Conservation (phyloP, 1,140 invertebrate species). For the Caerostris darwini region DNA sequence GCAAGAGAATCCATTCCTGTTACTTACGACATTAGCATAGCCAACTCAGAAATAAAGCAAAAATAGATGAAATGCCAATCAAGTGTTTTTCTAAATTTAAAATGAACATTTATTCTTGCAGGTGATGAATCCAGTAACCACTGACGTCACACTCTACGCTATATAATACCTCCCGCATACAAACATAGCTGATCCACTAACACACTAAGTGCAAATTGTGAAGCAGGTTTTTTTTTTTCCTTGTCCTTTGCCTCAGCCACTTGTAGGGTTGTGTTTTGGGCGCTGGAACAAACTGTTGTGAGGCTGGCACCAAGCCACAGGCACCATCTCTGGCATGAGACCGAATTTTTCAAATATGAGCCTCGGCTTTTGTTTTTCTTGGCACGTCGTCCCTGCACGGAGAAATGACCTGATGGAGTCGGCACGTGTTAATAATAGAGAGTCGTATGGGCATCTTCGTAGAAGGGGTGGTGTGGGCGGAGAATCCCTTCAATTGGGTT, state of each 20-base stretch:
- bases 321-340: neutral
- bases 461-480: too few species aligned
- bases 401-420: slow-evolving; percentile 17
- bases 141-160: neutral
- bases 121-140: neutral
- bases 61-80: too few species aligned
- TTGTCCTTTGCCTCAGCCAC: neutral
- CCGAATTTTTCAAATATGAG: slow-evolving; percentile 29
- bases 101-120: too few species aligned
- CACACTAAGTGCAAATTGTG: neutral
- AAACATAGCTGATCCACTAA: neutral
- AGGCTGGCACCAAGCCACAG: slow-evolving; percentile 2
- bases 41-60: too few species aligned
- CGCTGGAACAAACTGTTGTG: slow-evolving; percentile 8
- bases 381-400: neutral
- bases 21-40: too few species aligned
- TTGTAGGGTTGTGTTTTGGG: neutral
- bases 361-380: neutral
- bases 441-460: too few species aligned
- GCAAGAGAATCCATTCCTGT: too few species aligned
- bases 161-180: neutral
- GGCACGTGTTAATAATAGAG: slow-evolving; percentile 2
- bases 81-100: too few species aligned
- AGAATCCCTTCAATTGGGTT: too few species aligned
- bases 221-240: neutral